Percentiles rank a stretch among this genome's conserved stretches.
Evolutionary conservation across 2,888 invertebrate species (phyloP).

Genomic region (Helobdella robusta): DNA sequence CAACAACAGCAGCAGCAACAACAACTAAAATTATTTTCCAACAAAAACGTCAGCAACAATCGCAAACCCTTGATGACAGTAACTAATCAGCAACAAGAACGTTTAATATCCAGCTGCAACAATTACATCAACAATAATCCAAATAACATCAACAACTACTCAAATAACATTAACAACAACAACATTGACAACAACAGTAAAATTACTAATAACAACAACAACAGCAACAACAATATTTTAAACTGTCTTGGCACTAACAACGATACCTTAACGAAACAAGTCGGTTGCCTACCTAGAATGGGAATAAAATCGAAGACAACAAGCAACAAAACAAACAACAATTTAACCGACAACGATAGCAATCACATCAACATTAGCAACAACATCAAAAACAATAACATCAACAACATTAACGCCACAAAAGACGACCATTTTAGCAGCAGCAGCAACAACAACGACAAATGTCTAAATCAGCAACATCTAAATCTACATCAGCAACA

Average conservation of each 20-base stretch:
- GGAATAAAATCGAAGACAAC: slow-evolving; percentile 2
- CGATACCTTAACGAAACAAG: slow-evolving; percentile 1
- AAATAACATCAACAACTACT: neutral
- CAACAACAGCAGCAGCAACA: neutral
- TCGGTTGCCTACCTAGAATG: slow-evolving; percentile 10
- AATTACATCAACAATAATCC: neutral
- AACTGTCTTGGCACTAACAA: neutral
- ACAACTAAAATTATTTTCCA: neutral
- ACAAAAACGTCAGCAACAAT: neutral
- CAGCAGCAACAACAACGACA: neutral
- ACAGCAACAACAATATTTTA: neutral
- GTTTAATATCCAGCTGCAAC: neutral
- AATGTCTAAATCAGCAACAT: neutral
- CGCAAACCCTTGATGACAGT: neutral
- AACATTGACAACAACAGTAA: slow-evolving; percentile 6
- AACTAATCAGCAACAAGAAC: neutral
- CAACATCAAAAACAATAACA: slow-evolving; percentile 4
- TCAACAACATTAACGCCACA: neutral
- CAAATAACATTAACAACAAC: slow-evolving; percentile 5
- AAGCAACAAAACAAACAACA: neutral
- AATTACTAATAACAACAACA: slow-evolving; percentile 6
- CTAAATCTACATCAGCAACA: neutral
- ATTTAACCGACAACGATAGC: too few species aligned
- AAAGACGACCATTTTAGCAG: neutral
- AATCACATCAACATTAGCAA: slow-evolving; percentile 2